These are phyloP conservation scores for Zaprionus lachaisei DNA, from an alignment of 1,140 invertebrate species.

Conservation along the genomic window DNA sequence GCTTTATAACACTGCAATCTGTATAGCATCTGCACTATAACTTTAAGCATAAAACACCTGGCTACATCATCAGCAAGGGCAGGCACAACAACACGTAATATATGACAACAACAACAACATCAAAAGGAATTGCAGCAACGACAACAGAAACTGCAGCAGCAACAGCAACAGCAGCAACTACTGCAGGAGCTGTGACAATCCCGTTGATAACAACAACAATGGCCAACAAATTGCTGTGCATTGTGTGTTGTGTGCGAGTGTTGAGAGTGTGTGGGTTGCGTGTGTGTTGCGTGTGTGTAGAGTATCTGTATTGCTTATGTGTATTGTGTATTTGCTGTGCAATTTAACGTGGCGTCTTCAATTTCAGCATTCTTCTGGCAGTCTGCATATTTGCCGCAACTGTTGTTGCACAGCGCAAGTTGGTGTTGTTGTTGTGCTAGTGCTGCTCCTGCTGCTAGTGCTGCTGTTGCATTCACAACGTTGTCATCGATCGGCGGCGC, in stretches of 20 bases:
- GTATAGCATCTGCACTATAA: not conserved
- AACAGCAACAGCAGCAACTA: not conserved
- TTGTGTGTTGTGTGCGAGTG: not conserved
- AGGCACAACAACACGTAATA: constrained; percentile 12
- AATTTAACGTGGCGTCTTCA: constrained; percentile 60
- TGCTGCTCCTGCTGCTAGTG: constrained; percentile 20
- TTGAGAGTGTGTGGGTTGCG: no score
- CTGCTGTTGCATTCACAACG: constrained; percentile 30
- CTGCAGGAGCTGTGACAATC: constrained; percentile 48
- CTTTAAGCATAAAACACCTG: not conserved
- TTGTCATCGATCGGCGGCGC: constrained; percentile 22
- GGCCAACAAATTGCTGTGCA: constrained; percentile 35
- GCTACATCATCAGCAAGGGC: not conserved
- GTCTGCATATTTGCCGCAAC: constrained; percentile 66
- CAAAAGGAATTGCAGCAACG: constrained; percentile 32
- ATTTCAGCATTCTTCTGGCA: constrained; percentile 76
- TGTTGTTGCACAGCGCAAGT: not conserved
- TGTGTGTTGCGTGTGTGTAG: no score
- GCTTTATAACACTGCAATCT: not conserved
- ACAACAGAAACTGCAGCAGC: constrained; percentile 14
- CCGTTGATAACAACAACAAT: constrained; percentile 34
- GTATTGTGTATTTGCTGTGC: constrained; percentile 23
- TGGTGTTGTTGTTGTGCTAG: not conserved
- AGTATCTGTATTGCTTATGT: not conserved
- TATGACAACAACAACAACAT: constrained; percentile 17